Percentiles rank a stretch among this genome's conserved stretches.
Evolutionary conservation across 2,113 vertebrate genomes (phyloP).

Genomic region (Brachypodius melanocephalos): DNA sequence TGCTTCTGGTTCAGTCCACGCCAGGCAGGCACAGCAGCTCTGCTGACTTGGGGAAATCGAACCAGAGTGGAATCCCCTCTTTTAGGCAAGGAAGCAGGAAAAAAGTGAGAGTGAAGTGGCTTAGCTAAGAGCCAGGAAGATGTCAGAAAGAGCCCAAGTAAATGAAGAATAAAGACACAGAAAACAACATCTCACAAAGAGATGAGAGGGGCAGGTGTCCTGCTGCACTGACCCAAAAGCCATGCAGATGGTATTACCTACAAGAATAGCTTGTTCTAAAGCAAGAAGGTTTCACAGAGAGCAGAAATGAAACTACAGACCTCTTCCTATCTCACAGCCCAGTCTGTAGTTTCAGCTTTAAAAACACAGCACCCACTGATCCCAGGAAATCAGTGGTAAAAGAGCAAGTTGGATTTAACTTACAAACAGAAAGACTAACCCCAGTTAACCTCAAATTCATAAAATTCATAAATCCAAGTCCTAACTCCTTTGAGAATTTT

Average conservation of each 20-base stretch:
- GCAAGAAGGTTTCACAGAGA: not conserved
- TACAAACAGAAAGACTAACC: not conserved
- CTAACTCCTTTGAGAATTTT: slow-evolving; percentile 14
- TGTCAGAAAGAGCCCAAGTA: not conserved
- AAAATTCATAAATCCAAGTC: not conserved
- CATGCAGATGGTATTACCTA: not conserved
- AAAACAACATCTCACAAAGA: not conserved
- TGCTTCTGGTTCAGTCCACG: not conserved
- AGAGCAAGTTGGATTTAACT: not conserved
- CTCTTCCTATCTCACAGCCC: not conserved
- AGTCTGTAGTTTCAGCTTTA: not conserved
- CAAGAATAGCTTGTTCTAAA: not conserved
- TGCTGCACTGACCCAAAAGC: not conserved
- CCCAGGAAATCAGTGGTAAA: not conserved
- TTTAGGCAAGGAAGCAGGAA: not conserved
- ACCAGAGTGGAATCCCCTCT: not conserved
- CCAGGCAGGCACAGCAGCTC: not conserved
- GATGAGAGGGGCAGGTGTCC: not conserved
- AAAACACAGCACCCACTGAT: not conserved
- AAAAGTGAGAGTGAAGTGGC: not conserved
- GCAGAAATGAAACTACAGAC: not conserved
- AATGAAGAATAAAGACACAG: not conserved
- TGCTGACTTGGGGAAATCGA: not conserved
- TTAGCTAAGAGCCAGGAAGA: not conserved
- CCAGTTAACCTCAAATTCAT: slow-evolving; percentile 17